Base-by-base conservation (phyloP, 2,888 invertebrate genomes). In the Xestia ashworthii region DNA sequence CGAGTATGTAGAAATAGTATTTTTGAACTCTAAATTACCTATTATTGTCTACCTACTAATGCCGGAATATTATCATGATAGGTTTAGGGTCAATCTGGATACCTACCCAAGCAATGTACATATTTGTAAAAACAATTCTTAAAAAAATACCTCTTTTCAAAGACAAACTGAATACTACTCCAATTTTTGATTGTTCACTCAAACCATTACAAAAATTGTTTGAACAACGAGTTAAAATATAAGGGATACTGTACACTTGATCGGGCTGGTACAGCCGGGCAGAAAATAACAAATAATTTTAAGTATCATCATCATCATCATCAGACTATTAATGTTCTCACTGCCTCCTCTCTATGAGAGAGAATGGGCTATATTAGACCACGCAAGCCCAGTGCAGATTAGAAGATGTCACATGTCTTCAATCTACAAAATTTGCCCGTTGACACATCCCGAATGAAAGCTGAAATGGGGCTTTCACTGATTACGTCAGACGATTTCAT, bases 211-310 rank as follows among this genome's bases (percentile, higher is more conserved):
- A 38, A n/a, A 58, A 41, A 11, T 19, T 58, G 14, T 64, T 60
- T 44, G 22, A 76, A 76, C 8, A 69, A 19, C 46, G 25, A 66
- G 62, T 53, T 62, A 32, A 25, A 69, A 19, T 50, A 8, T 5
- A 53, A 60, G 8, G 60, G 60, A 3, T 16, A 25, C 3, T 32
- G 3, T 32, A 32, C 16, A 38, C 32, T 58, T 25, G 14, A 25
- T 58, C 0, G 58, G 5, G 25, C 5, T 5, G 5, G 25, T 32
- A 32, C 1, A 32, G 32, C 32, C 32, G 32, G 32, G 32, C 32
- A 32, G 32, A 32, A 32, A 32, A 32, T 32, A 32, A 32, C 32
- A 32, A 32, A 32, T 32, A 32, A 32, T 1, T 32, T 2, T 32
- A 1, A 32, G 3, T 2, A 32, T 32, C 32, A 32, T 32, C 32